Evolutionary conservation across 2,888 invertebrate species (phyloP), one percentile per base, ranked within the genome.

Genomic region (Coleophora deauratella): DNA sequence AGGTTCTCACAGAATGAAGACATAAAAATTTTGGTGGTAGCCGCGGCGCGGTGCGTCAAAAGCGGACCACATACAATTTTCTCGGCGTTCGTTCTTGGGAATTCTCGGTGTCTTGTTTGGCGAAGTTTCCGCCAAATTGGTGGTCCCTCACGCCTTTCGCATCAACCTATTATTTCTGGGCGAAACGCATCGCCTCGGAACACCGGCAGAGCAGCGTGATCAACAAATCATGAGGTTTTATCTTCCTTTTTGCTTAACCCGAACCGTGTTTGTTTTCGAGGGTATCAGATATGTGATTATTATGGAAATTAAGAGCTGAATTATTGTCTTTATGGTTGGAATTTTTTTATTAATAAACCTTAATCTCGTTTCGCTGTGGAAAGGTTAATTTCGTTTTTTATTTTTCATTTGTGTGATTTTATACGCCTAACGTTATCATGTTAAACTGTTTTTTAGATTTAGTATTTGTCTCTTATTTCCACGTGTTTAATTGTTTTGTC

Each of bases 1-100:
- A 59, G 61, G 66, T 76, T 81, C 80, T 74, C 80, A 75, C 74
- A 66, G 70, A 68, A 85, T 85, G 79, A 84, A 85, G 85, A 85
- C 84, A 80, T 85, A 84, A 82, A 80, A 76, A 77, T 81, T 74
- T 76, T 67, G 68, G 66, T 59, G 64, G 63, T 59, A 59, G 56
- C 37, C 47, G 40, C 47, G 15, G 49, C 13, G 73, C 81, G 84
- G 82, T 70, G 67, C 68, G 67, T 78, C 81, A 77, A 82, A 81
- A 62, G 68, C 46, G 55, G 77, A 76, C 82, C 82, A 77, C 84
- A 80, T 79, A 66, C 73, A 73, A 79, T 77, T 67, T 71, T 65
- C 61, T 27, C 66, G 67, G 66, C 57, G 61, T 57, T 72, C 57
- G 61, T 57, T 72, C 71, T 63, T 65, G 62, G 66, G 68, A 66